A percentile compares a stretch with the other conserved stretches of the same genome.
Conservation (phyloP, 2,888 invertebrate genomes). For the Brachyptera putata region DNA sequence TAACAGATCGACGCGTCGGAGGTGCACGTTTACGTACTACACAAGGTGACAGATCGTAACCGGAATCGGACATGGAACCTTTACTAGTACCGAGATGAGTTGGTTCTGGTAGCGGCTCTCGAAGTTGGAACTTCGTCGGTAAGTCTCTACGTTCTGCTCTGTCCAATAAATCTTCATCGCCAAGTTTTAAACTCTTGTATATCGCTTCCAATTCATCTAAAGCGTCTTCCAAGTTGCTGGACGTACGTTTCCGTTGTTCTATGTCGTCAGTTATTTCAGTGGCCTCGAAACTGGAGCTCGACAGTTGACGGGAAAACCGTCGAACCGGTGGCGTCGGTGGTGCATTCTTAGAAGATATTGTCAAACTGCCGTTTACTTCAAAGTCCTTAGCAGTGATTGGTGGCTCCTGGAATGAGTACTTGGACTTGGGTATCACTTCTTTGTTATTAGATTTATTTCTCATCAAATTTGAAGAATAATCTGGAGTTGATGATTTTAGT, state of each 20-base stretch:
- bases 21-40: conserved; percentile 37
- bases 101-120: conserved; percentile 42
- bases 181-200: conserved; percentile 79
- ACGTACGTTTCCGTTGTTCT: conserved; percentile 39
- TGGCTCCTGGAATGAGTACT: too few relatives aligned
- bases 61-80: conserved; percentile 44
- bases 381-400: background rate
- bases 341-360: conserved; percentile 9
- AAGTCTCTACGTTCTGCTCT: conserved; percentile 69
- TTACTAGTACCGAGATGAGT: conserved; percentile 35
- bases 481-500: too few relatives aligned
- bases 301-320: conserved; percentile 38
- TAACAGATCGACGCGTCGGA: conserved; percentile 44
- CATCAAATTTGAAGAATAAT: too few relatives aligned
- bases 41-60: conserved; percentile 38
- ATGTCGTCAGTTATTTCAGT: conserved; percentile 40
- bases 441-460: too few relatives aligned
- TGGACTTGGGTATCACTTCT: too few relatives aligned
- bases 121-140: conserved; percentile 46
- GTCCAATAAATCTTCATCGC: conserved; percentile 76
- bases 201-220: conserved; percentile 87
- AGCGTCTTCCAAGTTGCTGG: conserved; percentile 81
- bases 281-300: conserved; percentile 37
- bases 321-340: conserved; percentile 42
- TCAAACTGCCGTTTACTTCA: conserved; percentile 4